Conservation (phyloP, 1,140 invertebrate species). For the Zaprionus ghesquierei region DNA sequence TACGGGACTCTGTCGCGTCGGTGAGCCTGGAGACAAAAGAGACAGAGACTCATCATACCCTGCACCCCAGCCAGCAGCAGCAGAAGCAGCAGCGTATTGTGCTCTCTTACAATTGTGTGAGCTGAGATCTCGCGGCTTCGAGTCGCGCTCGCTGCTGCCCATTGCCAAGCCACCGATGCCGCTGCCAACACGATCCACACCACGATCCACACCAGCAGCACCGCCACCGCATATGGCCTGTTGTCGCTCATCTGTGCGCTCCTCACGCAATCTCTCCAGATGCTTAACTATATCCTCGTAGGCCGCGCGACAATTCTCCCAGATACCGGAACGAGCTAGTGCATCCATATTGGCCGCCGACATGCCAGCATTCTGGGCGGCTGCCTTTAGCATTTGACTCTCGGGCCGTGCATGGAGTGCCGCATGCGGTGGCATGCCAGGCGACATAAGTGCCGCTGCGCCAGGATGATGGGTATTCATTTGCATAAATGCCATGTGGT, state of each 20-base stretch:
- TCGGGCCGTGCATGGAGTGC: conserved; percentile 88
- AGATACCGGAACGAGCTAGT: conserved; percentile 93
- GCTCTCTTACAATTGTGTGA: conserved; percentile 90
- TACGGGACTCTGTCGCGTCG: conserved; percentile 94
- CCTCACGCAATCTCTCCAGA: conserved; percentile 94
- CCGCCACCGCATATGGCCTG: conserved; percentile 84
- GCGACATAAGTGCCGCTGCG: conserved; percentile 90
- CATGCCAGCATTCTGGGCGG: conserved; percentile 85
- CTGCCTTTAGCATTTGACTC: conserved; percentile 89
- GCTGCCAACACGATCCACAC: conserved; percentile 83
- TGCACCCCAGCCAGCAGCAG: background rate
- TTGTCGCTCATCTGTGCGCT: conserved; percentile 86
- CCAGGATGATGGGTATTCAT: conserved; percentile 87
- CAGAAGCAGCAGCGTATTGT: too few relatives aligned
- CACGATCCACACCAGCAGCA: conserved; percentile 28
- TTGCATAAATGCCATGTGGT: conserved; percentile 95
- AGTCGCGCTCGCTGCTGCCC: conserved; percentile 83
- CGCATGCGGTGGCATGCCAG: conserved; percentile 92
- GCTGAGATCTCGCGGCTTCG: conserved; percentile 91
- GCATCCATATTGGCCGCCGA: conserved; percentile 91
- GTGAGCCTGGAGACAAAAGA: conserved; percentile 86
- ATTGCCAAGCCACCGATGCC: conserved; percentile 1
- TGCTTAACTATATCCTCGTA: conserved; percentile 97
- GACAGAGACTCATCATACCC: background rate
- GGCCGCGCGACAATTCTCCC: conserved; percentile 96